A percentile compares a stretch with the other conserved stretches of the same genome.
Evolutionary conservation across 2,113 vertebrate species (phyloP).

Genomic region (Desmodus rotundus): DNA sequence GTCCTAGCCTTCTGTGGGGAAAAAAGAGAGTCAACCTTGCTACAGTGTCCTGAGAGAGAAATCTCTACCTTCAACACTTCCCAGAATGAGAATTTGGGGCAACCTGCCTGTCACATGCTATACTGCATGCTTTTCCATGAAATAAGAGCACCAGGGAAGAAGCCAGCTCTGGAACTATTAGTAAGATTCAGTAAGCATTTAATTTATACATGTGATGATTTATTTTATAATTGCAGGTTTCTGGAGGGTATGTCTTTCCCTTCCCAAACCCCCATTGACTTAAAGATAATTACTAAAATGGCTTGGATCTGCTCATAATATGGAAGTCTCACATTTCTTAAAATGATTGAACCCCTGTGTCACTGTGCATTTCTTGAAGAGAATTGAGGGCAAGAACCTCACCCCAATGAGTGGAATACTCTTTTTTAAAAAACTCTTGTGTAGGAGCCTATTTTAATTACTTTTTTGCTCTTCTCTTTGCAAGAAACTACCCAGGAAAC

Average conservation of each 20-base stretch:
- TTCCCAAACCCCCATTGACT: neutral
- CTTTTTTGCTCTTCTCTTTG: neutral
- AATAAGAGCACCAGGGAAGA: conserved; percentile 7
- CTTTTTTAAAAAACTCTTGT: neutral
- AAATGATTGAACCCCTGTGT: conserved; percentile 36
- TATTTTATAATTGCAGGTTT: conserved; percentile 51
- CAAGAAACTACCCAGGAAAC: neutral
- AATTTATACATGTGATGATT: conserved; percentile 43
- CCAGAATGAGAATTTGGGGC: neutral
- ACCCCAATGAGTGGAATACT: neutral
- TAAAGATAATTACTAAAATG: conserved; percentile 34
- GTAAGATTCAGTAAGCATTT: conserved; percentile 19
- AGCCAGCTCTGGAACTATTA: neutral
- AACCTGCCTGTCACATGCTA: neutral
- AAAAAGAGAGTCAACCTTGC: neutral
- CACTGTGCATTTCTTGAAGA: neutral
- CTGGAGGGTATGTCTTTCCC: neutral
- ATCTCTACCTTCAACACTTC: neutral
- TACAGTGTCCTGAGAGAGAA: neutral
- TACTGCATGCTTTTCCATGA: neutral
- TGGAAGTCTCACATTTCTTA: neutral
- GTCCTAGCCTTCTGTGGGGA: neutral
- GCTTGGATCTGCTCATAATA: neutral
- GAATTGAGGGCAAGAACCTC: conserved; percentile 22
- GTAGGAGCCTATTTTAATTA: neutral